Percentiles rank a stretch among this genome's conserved stretches.
Evolutionary conservation across 2,113 vertebrate species (phyloP).

Genomic region (Eudorcas thomsonii): DNA sequence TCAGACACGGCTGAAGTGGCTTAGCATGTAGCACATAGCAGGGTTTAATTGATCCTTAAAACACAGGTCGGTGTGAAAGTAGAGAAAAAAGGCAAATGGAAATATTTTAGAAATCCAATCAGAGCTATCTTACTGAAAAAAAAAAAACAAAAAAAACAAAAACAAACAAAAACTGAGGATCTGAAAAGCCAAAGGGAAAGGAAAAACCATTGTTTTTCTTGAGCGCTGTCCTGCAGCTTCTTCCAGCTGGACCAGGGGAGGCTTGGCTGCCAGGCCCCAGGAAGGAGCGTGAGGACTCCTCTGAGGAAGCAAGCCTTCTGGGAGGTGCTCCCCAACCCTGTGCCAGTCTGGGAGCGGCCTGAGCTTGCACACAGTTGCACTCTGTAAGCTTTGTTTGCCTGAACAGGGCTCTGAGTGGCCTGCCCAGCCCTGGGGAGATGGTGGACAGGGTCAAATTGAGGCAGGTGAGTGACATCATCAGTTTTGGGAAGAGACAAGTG

Average conservation of each 20-base stretch:
- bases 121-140: background rate
- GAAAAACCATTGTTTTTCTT: background rate
- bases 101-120: background rate
- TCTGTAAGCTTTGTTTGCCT: background rate
- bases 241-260: background rate
- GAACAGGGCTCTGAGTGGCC: background rate
- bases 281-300: rapidly evolving
- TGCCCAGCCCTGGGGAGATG: background rate
- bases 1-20: background rate
- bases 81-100: background rate
- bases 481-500: background rate
- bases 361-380: background rate
- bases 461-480: background rate
- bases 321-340: background rate
- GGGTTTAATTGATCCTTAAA: background rate
- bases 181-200: background rate
- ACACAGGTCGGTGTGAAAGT: background rate
- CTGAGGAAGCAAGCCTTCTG: background rate
- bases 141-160: no score
- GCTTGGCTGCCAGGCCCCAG: background rate
- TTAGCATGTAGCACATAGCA: background rate
- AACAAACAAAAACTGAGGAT: background rate
- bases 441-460: background rate
- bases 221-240: background rate
- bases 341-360: background rate